phyloP scores from a whole-genome alignment of 2,888 invertebrate genomes.

The Phragmatobia fuliginosa region DNA sequence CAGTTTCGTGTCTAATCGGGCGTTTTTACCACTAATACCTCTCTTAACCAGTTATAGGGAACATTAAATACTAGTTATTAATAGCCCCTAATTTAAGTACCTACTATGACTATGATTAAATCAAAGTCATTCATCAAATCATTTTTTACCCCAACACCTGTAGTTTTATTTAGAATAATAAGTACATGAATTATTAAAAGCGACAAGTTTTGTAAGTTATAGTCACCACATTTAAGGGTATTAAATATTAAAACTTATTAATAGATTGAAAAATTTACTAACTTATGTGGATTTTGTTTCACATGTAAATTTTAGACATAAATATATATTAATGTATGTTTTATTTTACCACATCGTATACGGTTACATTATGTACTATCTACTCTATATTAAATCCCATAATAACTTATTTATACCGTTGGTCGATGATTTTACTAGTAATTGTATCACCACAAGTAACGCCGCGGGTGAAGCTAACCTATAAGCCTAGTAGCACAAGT shows the following conservation, averaged over 20 bases:
- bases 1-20: not conserved
- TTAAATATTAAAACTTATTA: not conserved
- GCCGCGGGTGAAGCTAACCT: too few relatives aligned
- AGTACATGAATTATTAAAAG: not conserved
- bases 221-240: not conserved
- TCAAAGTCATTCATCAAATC: constrained; percentile 31
- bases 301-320: too few relatives aligned
- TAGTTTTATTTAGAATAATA: constrained; percentile 23
- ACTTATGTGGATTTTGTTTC: too few relatives aligned
- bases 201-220: too few relatives aligned
- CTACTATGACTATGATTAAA: constrained; percentile 28
- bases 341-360: too few relatives aligned
- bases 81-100: constrained; percentile 26
- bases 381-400: too few relatives aligned
- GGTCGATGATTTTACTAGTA: not conserved
- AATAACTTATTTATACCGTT: not conserved
- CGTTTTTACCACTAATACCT: constrained; percentile 11
- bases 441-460: too few relatives aligned
- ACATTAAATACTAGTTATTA: constrained; percentile 24
- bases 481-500: too few relatives aligned
- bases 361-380: too few relatives aligned
- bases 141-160: constrained; percentile 27
- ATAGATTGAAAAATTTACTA: too few relatives aligned
- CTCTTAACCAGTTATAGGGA: constrained; percentile 11
- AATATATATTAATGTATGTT: too few relatives aligned